Percentiles rank a stretch among this genome's conserved stretches.
Conservation (phyloP, 2,888 invertebrate species). For the Fabriciana adippe region DNA sequence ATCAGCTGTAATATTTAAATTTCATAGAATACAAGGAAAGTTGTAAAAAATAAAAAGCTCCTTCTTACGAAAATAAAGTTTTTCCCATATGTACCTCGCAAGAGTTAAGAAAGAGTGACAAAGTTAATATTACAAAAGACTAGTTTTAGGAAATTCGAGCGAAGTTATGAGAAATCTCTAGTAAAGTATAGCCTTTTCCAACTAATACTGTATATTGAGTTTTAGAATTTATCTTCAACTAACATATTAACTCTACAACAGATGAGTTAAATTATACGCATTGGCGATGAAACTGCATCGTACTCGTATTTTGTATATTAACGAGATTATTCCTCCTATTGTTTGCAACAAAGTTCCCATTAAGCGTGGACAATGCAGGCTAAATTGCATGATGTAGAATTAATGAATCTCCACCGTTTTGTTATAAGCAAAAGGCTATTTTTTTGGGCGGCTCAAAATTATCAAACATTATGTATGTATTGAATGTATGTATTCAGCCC, state of each 20-base stretch:
- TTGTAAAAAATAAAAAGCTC: no score
- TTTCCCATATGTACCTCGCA: no score
- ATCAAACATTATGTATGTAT: no score
- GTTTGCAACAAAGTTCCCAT: constrained; percentile 37
- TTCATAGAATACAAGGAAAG: no score
- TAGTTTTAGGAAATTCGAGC: no score
- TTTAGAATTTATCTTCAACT: background rate
- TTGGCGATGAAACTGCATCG: constrained; percentile 17
- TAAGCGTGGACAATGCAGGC: constrained; percentile 35
- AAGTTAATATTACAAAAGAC: no score
- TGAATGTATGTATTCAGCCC: no score
- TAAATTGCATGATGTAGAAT: constrained; percentile 36
- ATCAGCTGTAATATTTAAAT: no score
- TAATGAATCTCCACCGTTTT: constrained; percentile 24
- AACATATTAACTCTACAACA: background rate
- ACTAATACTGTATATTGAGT: background rate
- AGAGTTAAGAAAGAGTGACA: no score
- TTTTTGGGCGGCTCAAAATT: constrained; percentile 8
- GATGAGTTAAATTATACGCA: constrained; percentile 21
- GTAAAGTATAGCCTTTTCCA: no score
- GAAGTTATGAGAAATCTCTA: no score
- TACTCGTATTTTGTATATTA: constrained; percentile 32
- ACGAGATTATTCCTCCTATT: constrained; percentile 35
- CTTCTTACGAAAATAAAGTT: no score
- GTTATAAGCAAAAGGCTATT: background rate